Percentiles rank a stretch among this genome's conserved stretches.
phyloP scores from a whole-genome alignment of 2,888 invertebrate species.

The Diarsia brunnea region DNA sequence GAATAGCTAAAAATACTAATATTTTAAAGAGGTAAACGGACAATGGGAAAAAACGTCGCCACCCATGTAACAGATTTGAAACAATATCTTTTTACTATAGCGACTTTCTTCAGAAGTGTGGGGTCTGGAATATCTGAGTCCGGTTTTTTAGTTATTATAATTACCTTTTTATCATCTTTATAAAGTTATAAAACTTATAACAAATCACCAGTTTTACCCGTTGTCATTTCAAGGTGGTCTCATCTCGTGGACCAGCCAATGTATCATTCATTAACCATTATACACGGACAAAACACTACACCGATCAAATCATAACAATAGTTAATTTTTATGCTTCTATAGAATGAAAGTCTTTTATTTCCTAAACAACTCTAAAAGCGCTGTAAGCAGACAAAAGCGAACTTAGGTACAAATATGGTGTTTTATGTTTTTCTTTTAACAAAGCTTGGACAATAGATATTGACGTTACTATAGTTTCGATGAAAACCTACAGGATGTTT shows the following conservation, averaged over 20 bases:
- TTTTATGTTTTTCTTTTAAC: background rate
- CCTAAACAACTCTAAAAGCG: background rate
- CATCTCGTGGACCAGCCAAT: background rate
- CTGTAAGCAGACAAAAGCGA: background rate
- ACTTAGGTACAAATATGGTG: background rate
- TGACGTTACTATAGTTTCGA: background rate
- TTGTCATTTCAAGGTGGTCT: background rate
- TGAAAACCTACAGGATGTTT: background rate
- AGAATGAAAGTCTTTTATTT: background rate
- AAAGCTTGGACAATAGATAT: background rate
- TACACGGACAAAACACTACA: background rate
- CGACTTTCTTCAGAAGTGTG: background rate
- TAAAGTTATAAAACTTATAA: background rate
- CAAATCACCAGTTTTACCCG: background rate
- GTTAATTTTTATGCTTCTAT: background rate
- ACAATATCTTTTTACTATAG: background rate
- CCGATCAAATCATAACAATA: background rate
- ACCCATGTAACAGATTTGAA: background rate
- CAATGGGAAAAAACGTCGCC: background rate
- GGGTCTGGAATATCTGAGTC: background rate
- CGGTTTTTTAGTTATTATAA: background rate
- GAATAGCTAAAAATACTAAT: no score
- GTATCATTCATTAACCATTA: slow-evolving; percentile 10
- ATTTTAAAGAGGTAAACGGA: background rate
- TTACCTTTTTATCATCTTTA: background rate